These are phyloP conservation scores for Heterohyrax brucei DNA, from an alignment of 2,797 vertebrate species.

Conservation along the genomic window DNA sequence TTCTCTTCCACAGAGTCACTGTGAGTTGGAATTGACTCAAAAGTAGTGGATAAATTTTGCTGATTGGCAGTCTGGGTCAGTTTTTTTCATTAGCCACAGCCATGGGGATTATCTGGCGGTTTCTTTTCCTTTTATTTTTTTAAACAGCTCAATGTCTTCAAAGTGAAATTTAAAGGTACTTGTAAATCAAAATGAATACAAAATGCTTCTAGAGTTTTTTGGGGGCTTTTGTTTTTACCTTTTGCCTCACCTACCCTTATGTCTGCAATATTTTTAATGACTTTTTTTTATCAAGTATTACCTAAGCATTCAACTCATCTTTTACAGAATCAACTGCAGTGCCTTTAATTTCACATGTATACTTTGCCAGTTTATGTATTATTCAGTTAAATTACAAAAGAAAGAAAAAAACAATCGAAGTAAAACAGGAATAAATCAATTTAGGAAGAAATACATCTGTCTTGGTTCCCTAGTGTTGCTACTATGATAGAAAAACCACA, in stretches of 20 bases:
- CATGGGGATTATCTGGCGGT: background rate
- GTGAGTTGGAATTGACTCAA: no score
- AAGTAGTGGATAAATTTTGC: background rate
- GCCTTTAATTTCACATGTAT: constrained; percentile 6
- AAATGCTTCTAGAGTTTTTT: constrained; percentile 29
- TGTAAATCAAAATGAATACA: constrained; percentile 11
- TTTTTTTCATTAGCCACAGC: constrained; percentile 28
- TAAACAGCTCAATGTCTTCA: background rate
- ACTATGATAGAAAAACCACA: no score
- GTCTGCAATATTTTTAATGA: background rate
- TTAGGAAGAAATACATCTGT: background rate
- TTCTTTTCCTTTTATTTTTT: background rate
- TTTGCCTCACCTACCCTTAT: background rate
- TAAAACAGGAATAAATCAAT: constrained; percentile 30
- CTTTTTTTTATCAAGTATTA: constrained; percentile 3
- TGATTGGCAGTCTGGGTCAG: background rate
- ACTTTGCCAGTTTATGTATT: background rate
- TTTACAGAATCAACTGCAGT: constrained; percentile 20
- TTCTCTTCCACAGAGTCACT: no score
- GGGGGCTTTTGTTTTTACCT: background rate
- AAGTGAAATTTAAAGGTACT: constrained; percentile 34
- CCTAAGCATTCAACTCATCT: constrained; percentile 52
- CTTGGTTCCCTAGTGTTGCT: no score
- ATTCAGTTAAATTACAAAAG: constrained; percentile 48
- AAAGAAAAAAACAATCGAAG: constrained; percentile 4